Evolutionary conservation across 2,888 invertebrate genomes (phyloP).

Genomic region (Parnassius orleans): DNA sequence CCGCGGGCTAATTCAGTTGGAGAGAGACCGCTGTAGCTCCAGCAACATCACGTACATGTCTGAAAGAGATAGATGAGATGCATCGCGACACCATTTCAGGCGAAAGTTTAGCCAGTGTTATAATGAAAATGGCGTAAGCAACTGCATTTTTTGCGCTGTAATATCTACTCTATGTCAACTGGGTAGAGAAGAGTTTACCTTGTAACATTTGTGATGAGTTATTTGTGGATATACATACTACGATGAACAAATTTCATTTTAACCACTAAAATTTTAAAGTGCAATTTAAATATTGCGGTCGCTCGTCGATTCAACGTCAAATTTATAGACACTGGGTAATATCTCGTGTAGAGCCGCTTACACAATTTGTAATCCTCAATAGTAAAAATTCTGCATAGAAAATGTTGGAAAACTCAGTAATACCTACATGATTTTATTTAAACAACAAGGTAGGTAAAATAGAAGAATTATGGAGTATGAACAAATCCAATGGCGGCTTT

Average conservation of each 20-base stretch:
- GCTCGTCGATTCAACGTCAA: conserved; percentile 32
- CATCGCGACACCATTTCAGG: conserved; percentile 71
- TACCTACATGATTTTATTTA: conserved; percentile 48
- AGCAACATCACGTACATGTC: conserved; percentile 25
- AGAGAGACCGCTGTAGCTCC: conserved; percentile 41
- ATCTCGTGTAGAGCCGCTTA: conserved; percentile 27
- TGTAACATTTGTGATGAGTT: conserved; percentile 38
- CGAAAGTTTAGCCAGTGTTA: conserved; percentile 43
- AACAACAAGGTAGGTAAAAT: conserved; percentile 57
- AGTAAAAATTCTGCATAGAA: conserved; percentile 25
- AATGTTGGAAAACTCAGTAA: conserved; percentile 40
- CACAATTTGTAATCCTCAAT: conserved; percentile 8
- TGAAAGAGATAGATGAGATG: conserved; percentile 49
- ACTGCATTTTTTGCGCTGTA: conserved; percentile 7
- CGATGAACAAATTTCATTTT: conserved; percentile 72
- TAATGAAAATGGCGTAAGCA: conserved; percentile 39
- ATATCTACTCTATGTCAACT: conserved; percentile 23
- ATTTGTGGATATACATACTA: conserved; percentile 59
- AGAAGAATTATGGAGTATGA: conserved; percentile 32
- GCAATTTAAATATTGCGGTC: conserved; percentile 62
- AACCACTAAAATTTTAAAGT: conserved; percentile 68
- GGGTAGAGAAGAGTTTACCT: conserved; percentile 30
- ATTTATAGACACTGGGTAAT: conserved; percentile 33
- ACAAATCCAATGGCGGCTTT: conserved; percentile 34
- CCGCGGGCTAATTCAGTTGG: conserved; percentile 44